Evolutionary conservation across 2,797 vertebrate species (phyloP).

Genomic region (Dendrocincla tyrannina): DNA sequence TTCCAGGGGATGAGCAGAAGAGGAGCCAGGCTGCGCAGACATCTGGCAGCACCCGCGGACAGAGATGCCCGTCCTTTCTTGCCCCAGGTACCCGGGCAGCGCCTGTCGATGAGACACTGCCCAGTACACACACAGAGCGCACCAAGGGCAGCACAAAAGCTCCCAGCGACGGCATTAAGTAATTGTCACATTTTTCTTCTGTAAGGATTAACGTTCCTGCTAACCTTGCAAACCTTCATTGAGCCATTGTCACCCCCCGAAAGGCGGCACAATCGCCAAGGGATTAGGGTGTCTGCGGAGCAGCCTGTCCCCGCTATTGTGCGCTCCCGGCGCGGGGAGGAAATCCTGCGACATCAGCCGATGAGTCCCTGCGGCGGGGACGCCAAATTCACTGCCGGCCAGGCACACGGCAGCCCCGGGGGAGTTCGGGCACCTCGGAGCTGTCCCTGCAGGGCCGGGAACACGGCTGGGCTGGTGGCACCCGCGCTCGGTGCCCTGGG

Average conservation of each 20-base stretch:
- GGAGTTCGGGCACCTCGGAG: neutral
- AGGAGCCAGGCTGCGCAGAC: neutral
- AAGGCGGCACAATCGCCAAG: conserved; percentile 69
- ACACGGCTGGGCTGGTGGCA: fast-evolving
- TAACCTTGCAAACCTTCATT: conserved; percentile 73
- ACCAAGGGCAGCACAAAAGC: conserved; percentile 29
- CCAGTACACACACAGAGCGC: neutral
- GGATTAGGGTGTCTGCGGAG: conserved; percentile 79
- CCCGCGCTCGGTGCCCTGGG: fast-evolving
- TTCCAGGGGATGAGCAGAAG: neutral
- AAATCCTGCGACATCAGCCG: conserved; percentile 68
- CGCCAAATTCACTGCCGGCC: conserved; percentile 5
- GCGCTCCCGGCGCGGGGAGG: conserved; percentile 52
- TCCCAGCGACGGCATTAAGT: conserved; percentile 55
- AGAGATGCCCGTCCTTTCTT: fast-evolving
- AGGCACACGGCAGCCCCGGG: neutral
- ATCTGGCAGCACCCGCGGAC: neutral
- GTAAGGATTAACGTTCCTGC: conserved; percentile 76
- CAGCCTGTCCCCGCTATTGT: conserved; percentile 75
- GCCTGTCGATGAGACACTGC: neutral
- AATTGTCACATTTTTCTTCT: conserved; percentile 70
- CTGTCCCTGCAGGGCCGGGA: neutral
- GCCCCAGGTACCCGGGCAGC: neutral
- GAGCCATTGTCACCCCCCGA: conserved; percentile 68
- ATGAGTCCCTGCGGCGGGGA: conserved; percentile 9